These are phyloP conservation scores for Prochilodus magdalenae DNA, from an alignment of 2,113 vertebrate species.

Conservation along the genomic window DNA sequence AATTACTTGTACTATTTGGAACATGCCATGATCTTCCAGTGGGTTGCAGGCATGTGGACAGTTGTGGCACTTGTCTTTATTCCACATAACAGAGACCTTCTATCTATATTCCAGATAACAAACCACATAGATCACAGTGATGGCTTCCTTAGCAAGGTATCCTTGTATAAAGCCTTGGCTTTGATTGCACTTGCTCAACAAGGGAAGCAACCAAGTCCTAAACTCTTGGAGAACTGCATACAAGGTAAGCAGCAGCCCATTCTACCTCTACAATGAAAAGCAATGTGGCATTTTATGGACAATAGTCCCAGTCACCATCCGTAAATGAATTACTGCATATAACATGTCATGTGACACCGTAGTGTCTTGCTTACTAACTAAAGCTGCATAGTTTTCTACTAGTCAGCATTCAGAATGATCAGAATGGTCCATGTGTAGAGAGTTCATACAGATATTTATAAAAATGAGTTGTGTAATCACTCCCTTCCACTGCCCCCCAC, in stretches of 20 bases:
- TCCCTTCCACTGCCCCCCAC: background rate
- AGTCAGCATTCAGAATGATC: slow-evolving; percentile 2
- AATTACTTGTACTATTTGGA: background rate
- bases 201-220: slow-evolving; percentile 78
- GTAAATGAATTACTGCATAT: slow-evolving; percentile 17
- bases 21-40: background rate
- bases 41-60: background rate
- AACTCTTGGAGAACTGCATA: slow-evolving; percentile 77
- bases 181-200: slow-evolving; percentile 80
- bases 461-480: background rate
- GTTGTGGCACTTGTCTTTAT: slow-evolving; percentile 14
- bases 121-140: slow-evolving; percentile 71
- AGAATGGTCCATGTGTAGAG: background rate
- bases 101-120: slow-evolving; percentile 71
- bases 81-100: slow-evolving; percentile 71
- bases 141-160: slow-evolving; percentile 76
- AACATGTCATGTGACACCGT: slow-evolving; percentile 1
- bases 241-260: slow-evolving; percentile 68
- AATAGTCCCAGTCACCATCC: slow-evolving; percentile 9
- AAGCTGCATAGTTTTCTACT: background rate
- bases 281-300: slow-evolving; percentile 58
- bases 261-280: slow-evolving; percentile 36
- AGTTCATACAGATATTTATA: background rate
- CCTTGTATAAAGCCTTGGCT: slow-evolving; percentile 76
- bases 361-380: background rate